Conservation (phyloP, 2,113 vertebrate species). For the Choloepus hoffmanni region DNA sequence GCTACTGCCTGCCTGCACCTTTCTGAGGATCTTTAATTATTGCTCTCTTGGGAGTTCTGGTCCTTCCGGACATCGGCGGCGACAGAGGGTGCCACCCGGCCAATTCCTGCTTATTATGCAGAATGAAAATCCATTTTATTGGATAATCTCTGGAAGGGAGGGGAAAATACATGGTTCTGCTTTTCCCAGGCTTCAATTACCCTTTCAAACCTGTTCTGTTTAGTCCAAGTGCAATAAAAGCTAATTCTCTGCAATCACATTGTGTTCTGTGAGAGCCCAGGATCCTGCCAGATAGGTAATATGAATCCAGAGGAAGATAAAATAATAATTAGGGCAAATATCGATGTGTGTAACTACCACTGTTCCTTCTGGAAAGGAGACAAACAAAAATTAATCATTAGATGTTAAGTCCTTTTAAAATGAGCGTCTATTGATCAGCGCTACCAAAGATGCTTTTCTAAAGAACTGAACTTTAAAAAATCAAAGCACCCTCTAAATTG, state of each 20-base stretch:
- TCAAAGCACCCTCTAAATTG: not conserved
- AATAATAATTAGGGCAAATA: conserved; percentile 20
- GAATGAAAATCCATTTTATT: conserved; percentile 60
- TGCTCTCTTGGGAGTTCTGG: not conserved
- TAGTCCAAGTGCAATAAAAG: conserved; percentile 55
- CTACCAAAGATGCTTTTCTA: not conserved
- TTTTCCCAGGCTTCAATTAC: conserved; percentile 39
- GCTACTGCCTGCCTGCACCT: not conserved
- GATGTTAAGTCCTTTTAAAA: conserved; percentile 25
- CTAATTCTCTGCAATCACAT: conserved; percentile 19
- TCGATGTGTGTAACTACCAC: not conserved
- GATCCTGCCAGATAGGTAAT: not conserved
- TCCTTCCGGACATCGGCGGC: not conserved
- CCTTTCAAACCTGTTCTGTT: conserved; percentile 67
- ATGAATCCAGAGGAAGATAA: not conserved
- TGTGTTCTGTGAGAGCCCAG: conserved; percentile 44
- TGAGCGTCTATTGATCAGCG: conserved; percentile 36
- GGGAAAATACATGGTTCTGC: conserved; percentile 22
- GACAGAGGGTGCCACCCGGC: not conserved
- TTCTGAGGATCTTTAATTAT: conserved; percentile 39
- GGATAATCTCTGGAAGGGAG: not conserved
- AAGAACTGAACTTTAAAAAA: not conserved
- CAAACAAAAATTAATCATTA: not conserved
- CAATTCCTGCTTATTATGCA: not conserved
- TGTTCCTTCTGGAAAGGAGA: conserved; percentile 5